These are phyloP conservation scores for Zaprionus camerounensis DNA, from an alignment of 1,140 invertebrate genomes.

Conservation along the genomic window DNA sequence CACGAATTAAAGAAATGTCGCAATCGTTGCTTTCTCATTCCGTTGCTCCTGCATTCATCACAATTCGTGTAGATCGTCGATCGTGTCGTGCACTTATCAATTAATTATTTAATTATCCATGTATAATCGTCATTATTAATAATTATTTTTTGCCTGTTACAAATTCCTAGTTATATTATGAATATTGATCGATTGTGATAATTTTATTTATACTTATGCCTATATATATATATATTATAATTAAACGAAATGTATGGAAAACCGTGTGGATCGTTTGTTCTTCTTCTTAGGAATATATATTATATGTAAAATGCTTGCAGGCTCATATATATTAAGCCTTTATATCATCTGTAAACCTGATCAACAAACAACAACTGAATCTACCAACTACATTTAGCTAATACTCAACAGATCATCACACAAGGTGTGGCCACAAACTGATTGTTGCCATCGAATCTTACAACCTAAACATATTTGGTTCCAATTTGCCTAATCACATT, in stretches of 20 bases:
- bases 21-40: slow-evolving; percentile 34
- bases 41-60: slow-evolving; percentile 14
- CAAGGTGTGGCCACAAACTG: not conserved
- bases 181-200: slow-evolving; percentile 73
- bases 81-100: not conserved
- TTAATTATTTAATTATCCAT: slow-evolving; percentile 23
- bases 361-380: not conserved
- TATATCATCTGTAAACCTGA: not conserved
- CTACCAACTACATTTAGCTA: not conserved
- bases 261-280: not conserved
- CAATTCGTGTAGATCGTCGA: slow-evolving; percentile 1
- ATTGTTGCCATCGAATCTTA: not conserved
- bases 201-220: slow-evolving; percentile 73
- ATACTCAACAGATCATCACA: not conserved
- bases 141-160: slow-evolving; percentile 57
- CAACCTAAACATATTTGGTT: not conserved
- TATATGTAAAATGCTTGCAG: not conserved
- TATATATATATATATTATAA: slow-evolving; percentile 40
- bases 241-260: slow-evolving; percentile 17
- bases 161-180: slow-evolving; percentile 74
- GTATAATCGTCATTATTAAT: slow-evolving; percentile 38
- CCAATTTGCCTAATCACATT: not conserved
- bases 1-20: slow-evolving; percentile 26
- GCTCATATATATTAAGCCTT: no score
- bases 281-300: not conserved